Base-by-base conservation (phyloP, 2,888 invertebrate genomes). In the Cylloceria caligata region DNA sequence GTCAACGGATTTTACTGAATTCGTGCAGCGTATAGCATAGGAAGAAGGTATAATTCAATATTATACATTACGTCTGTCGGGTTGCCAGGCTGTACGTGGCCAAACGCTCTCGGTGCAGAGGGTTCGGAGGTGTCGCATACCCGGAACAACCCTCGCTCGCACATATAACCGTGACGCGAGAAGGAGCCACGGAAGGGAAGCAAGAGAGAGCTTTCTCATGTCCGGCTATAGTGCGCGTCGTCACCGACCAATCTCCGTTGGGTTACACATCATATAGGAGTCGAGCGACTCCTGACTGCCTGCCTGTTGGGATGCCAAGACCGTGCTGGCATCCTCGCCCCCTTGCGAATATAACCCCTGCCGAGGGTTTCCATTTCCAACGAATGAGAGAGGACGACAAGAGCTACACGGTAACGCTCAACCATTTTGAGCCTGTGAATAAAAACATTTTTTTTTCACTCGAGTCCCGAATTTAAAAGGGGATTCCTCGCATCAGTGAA, bases 151-250 rank as follows among this genome's bases (percentile, higher is more conserved):
- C 82, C 79, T 81, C 73, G 76, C 16, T 75, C 42, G 45, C 39
- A 42, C 27, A 68, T 57, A 62, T 57, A 62, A 24, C 39, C 69
- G 60, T 60, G 39, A 21, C 6, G 42, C 47, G 52, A 30, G 68
- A 52, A 67, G 30, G 55, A 73, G 75, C 67, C 64, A 34, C 34
- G 77, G 77, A 85, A 85, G 87, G 84, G 84, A 86, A 88, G 84
- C 81, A 87, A 87, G 81, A 88, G 86, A 92, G 88, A 92, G 92
- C 92, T 91, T 92, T 92, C 90, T 89, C 92, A 86, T 92, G 92
- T 92, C 89, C 89, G 85, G 87, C 87, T 86, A 87, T 85, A 87
- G 85, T 85, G 84, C 83, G 72, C 83, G 69, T 83, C 81, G 73
- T 84, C 81, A 42, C 76, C 88, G 87, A 84, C 89, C 90, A 88